Base-by-base conservation (phyloP, 2,797 vertebrate species). In the Peromyscus melanophrys region DNA sequence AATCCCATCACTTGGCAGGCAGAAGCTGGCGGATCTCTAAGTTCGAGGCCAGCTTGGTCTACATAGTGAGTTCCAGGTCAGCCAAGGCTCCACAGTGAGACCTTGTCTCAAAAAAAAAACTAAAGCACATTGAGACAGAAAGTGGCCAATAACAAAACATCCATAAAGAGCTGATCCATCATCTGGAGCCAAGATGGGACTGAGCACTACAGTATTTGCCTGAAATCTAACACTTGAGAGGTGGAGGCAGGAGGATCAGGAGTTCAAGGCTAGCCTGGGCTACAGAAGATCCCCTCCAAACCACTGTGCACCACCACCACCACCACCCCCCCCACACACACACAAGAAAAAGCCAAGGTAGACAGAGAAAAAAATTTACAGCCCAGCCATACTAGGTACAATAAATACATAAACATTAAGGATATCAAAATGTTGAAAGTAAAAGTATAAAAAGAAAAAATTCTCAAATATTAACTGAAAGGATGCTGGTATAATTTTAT, bases 391-490 rank as follows among this genome's bases (percentile, higher is more conserved):
- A 61, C 1, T 61, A 13, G 69, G 67, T 90, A 52, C 2, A 87
- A 93, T 31, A 96, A 49, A 89, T 61, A 97, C 1, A 65, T 19
- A 82, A 92, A 90, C 8, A 89, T 65, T 59, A 95, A 97, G 83
- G 46, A 94, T 57, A 96, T 4, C 81, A n/a, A 95, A 96, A 92
- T 14, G 10, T 9, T 73, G 31, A 90, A 94, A 91, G 81, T 37
- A 82, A 91, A 95, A 93, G 65, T 61, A 92, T n/a, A 77, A 37
- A 76, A 89, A 93, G 96, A 86, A 80, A 92, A 34, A 87, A 82
- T 8, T 89, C 57, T 91, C 69, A 96, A 92, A 90, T 76, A 89
- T 27, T 89, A 96, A 96, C 49, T 81, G 85, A 90, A 96, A 97
- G 29, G 25, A 94, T 77, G 43, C 17, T 91, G 16, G 12, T n/a